phyloP scores from a whole-genome alignment of 2,797 vertebrate species.

The Dendrocincla tyrannina region DNA sequence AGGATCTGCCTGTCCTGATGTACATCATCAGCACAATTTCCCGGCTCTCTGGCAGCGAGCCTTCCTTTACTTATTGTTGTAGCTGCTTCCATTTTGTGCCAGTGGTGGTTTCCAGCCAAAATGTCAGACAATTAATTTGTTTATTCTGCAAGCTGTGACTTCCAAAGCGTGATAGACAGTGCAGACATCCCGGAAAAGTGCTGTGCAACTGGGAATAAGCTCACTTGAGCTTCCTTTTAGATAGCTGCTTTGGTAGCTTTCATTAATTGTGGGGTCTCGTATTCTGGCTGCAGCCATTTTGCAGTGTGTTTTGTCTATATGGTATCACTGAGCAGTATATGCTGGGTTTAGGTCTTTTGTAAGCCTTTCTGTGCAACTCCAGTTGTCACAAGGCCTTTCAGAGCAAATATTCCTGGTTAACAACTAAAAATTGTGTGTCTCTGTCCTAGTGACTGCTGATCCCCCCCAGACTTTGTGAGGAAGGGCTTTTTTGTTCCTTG shows the following conservation, averaged over 20 bases:
- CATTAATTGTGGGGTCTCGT: background rate
- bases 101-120: slow-evolving; percentile 23
- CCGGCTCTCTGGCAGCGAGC: slow-evolving; percentile 4
- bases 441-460: background rate
- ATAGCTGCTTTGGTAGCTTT: slow-evolving; percentile 20
- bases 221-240: slow-evolving; percentile 30
- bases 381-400: background rate
- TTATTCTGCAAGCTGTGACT: slow-evolving; percentile 8
- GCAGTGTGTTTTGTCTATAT: background rate
- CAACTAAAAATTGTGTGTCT: background rate
- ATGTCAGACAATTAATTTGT: slow-evolving; percentile 48
- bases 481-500: background rate
- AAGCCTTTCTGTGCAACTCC: background rate
- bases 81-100: slow-evolving; percentile 50
- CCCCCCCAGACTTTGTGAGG: background rate
- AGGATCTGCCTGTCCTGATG: background rate
- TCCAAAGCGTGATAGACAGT: slow-evolving; percentile 31
- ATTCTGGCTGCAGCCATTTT: slow-evolving; percentile 30
- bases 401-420: background rate
- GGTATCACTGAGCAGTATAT: background rate
- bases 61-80: slow-evolving; percentile 38
- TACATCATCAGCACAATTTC: slow-evolving; percentile 10
- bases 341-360: background rate
- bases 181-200: slow-evolving; percentile 30
- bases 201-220: background rate